Percentiles rank a stretch among this genome's conserved stretches.
Conservation (phyloP, 92 coral and sea anemone genomes). For the Phenganax marumi region DNA sequence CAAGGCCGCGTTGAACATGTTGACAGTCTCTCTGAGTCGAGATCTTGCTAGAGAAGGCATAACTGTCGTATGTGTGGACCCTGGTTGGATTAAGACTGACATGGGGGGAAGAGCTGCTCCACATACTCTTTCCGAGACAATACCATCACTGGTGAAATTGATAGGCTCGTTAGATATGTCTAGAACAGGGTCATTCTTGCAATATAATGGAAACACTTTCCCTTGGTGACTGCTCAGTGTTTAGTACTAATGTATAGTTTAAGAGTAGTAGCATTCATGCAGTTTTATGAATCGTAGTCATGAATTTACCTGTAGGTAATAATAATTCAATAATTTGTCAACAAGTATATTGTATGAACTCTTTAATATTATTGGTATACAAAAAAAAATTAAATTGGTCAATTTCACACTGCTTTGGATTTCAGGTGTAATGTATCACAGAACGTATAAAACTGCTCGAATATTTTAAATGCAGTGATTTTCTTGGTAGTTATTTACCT, state of each 20-base stretch:
- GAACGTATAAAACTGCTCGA: too few relatives aligned
- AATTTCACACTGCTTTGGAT: too few relatives aligned
- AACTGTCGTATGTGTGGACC: slow-evolving; percentile 55
- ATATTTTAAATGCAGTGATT: too few relatives aligned
- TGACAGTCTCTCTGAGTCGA: slow-evolving; percentile 65
- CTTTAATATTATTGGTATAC: too few relatives aligned
- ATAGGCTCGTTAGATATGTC: slow-evolving; percentile 60
- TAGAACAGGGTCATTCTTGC: slow-evolving; percentile 61
- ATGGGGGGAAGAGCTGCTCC: slow-evolving; percentile 61
- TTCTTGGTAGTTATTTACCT: too few relatives aligned
- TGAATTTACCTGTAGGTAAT: too few relatives aligned
- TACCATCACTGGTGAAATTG: slow-evolving; percentile 60
- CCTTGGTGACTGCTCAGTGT: slow-evolving; percentile 24
- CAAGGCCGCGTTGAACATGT: slow-evolving; percentile 69
- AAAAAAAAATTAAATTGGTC: too few relatives aligned
- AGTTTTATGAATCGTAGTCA: too few relatives aligned
- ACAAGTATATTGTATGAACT: too few relatives aligned
- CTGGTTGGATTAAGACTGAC: slow-evolving; percentile 79
- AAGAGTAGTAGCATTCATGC: too few relatives aligned
- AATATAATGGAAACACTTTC: slow-evolving; percentile 49
- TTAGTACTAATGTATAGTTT: background rate
- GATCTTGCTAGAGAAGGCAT: slow-evolving; percentile 63
- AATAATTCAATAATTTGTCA: too few relatives aligned
- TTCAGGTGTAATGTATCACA: too few relatives aligned
- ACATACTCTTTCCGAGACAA: slow-evolving; percentile 57